phyloP scores from a whole-genome alignment of 2,113 vertebrate genomes.

The Mastomys natalensis region DNA sequence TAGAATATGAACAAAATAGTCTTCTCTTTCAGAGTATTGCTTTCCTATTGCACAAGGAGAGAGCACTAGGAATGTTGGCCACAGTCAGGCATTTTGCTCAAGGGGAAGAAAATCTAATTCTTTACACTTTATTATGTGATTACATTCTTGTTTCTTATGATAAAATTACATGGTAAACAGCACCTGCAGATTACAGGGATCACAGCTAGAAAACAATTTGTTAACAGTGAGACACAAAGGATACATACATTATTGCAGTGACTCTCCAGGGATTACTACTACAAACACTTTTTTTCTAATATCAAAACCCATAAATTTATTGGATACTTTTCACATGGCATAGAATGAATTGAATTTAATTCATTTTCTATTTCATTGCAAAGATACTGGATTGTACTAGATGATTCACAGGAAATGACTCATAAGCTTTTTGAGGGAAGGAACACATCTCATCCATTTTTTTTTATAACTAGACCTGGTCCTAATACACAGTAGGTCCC shows the following conservation, averaged over 20 bases:
- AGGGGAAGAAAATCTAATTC: constrained; percentile 68
- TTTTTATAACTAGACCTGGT: neutral
- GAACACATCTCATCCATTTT: constrained; percentile 14
- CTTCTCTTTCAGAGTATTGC: constrained; percentile 59
- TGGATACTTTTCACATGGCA: constrained; percentile 40
- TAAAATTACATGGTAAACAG: constrained; percentile 73
- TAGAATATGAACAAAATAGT: constrained; percentile 65
- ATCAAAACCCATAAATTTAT: constrained; percentile 59
- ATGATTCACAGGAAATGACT: constrained; percentile 67
- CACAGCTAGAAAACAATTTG: constrained; percentile 73
- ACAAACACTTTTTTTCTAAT: constrained; percentile 52
- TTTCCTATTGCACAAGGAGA: constrained; percentile 59
- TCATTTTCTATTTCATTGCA: constrained; percentile 52
- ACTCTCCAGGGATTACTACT: constrained; percentile 54
- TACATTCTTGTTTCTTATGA: constrained; percentile 69
- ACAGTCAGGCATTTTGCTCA: constrained; percentile 67
- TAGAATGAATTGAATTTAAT: constrained; percentile 67
- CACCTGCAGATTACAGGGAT: constrained; percentile 67
- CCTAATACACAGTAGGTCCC: constrained; percentile 14
- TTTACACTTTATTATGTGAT: constrained; percentile 77
- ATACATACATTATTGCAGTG: constrained; percentile 54
- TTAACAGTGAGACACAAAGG: constrained; percentile 55
- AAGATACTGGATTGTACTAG: constrained; percentile 47
- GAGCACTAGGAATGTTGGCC: constrained; percentile 68
- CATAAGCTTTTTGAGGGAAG: constrained; percentile 50